Evolutionary conservation across 2,113 vertebrate species (phyloP), one percentile per base, ranked within the genome.

Genomic region (Bucco capensis): DNA sequence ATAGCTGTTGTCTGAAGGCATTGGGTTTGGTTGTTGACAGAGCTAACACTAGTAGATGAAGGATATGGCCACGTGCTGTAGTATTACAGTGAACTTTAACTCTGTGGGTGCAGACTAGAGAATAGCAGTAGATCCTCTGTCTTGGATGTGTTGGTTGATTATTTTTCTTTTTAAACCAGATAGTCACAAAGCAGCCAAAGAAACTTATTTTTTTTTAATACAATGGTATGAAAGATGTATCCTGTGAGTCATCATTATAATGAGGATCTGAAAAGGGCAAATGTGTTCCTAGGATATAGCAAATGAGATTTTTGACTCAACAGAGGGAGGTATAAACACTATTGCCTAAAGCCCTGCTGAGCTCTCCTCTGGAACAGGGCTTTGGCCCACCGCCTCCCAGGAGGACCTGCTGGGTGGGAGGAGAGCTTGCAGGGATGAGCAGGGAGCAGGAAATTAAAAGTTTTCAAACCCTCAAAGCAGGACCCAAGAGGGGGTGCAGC

Each of bases 211-310:
- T 40, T n/a, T 66, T 71, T 64, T 71, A 85, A 54, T 93, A 75
- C 0, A 0, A 37, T 58, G 8, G 16, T 89, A 87, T 89, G 50
- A 58, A 90, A 90, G 66, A 51, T 69, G 28, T 69, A 64, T 90
- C 53, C 66, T 75, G 37, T 90, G 91, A 92, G 88, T 94, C 92
- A 88, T 78, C 65, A 10, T 86, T 49, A 30, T 82, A 74, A 86
- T 12, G 66, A 87, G 62, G 31, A 83, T 79, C 57, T 69, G 93
- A 82, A 93, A 96, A 95, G 86, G 89, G 84, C 78, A 94, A 65
- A 75, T 92, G 60, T 23, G 86, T 86, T 92, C 28, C 57, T 64
- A 82, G 70, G 49, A 75, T 83, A 9, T 44, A 67, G 31, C 10
- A 71, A 88, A 86, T 54, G 64, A 92, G 70, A 80, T 61, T 80